These are phyloP conservation scores for Sisyra nigra DNA, from an alignment of 2,888 invertebrate species.

Conservation along the genomic window DNA sequence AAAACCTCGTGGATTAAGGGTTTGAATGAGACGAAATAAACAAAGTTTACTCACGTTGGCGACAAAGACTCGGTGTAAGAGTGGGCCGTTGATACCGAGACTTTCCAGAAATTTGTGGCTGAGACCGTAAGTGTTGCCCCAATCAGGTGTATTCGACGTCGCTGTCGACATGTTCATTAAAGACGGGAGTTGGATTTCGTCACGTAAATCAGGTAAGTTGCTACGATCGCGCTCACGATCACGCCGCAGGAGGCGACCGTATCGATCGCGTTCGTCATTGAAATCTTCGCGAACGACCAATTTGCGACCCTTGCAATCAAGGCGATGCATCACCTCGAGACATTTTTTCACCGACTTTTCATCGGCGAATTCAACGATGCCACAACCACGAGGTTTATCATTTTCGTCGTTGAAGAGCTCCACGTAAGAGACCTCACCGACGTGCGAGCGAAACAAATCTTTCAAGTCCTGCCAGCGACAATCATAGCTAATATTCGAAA, in stretches of 20 bases:
- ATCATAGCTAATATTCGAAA: conserved; percentile 94
- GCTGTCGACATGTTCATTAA: conserved; percentile 13
- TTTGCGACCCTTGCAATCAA: conserved; percentile 83
- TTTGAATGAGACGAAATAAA: conserved; percentile 1
- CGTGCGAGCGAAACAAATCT: conserved; percentile 76
- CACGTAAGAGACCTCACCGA: conserved; percentile 89
- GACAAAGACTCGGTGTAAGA: conserved; percentile 89
- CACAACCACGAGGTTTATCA: conserved; percentile 90
- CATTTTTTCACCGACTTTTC: conserved; percentile 77
- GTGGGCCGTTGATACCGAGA: conserved; percentile 82
- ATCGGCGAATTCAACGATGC: conserved; percentile 87
- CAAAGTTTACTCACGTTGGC: conserved; percentile 72
- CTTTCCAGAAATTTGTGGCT: conserved; percentile 89
- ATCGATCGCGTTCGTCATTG: conserved; percentile 56
- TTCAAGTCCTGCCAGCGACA: conserved; percentile 96
- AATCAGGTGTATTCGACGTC: conserved; percentile 15
- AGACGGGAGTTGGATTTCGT: conserved; percentile 8
- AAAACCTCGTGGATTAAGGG: conserved; percentile 14
- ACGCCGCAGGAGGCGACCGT: conserved; percentile 31
- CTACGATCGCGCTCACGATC: conserved; percentile 20
- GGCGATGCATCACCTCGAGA: conserved; percentile 86
- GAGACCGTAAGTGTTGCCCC: conserved; percentile 83
- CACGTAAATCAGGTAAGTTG: conserved; percentile 13
- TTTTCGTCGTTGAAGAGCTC: conserved; percentile 87
- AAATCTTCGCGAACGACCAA: conserved; percentile 83